Conservation (phyloP, 2,113 vertebrate genomes). For the Hepsetus odoe region DNA sequence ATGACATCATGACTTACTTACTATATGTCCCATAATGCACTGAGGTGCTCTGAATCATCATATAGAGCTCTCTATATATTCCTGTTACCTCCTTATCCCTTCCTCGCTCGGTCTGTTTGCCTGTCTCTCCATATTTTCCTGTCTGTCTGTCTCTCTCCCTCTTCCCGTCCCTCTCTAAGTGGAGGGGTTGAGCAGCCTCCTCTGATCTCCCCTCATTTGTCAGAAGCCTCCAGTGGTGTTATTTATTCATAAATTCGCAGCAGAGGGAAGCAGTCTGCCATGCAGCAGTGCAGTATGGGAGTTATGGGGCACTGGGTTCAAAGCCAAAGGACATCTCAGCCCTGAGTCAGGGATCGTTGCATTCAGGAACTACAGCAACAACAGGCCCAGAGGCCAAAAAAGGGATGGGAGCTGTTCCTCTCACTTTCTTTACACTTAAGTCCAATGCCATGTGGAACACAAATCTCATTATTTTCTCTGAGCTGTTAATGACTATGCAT, state of each 20-base stretch:
- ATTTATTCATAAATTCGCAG: slow-evolving; percentile 49
- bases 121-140: background rate
- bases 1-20: background rate
- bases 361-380: background rate
- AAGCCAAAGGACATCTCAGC: background rate
- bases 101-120: too few species aligned
- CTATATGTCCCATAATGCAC: background rate
- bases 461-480: too few species aligned
- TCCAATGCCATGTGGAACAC: too few species aligned
- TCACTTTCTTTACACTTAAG: background rate
- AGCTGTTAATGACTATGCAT: too few species aligned
- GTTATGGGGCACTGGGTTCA: slow-evolving; percentile 6
- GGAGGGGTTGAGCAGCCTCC: background rate
- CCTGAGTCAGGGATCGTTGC: background rate
- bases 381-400: background rate
- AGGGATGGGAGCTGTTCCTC: background rate
- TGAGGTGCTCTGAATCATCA: background rate
- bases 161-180: slow-evolving; percentile 9
- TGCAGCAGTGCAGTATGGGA: background rate
- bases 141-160: background rate
- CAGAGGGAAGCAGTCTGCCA: slow-evolving; percentile 12
- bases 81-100: background rate
- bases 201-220: slow-evolving; percentile 43
- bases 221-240: slow-evolving; percentile 39
- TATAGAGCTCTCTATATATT: background rate